Percentiles rank a stretch among this genome's conserved stretches.
Evolutionary conservation across 2,113 vertebrate species (phyloP).

Genomic region (Dicentrarchus labrax): DNA sequence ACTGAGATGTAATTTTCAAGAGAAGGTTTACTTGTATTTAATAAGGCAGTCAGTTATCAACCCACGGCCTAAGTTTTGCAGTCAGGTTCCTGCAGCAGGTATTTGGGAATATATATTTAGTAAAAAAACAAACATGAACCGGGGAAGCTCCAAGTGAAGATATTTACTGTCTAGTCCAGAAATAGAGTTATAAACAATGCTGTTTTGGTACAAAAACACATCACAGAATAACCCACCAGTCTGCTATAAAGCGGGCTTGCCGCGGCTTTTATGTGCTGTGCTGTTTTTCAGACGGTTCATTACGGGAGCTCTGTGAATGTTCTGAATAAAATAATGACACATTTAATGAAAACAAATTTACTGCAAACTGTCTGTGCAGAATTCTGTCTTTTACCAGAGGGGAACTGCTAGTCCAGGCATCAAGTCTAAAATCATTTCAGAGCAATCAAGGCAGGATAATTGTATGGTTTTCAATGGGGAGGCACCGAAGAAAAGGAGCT

Average conservation of each 20-base stretch:
- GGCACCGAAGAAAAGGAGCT: not conserved
- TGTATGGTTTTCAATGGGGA: not conserved
- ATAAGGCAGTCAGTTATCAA: not conserved
- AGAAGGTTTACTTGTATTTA: not conserved
- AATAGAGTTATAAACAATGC: constrained; percentile 39
- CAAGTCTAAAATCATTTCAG: not conserved
- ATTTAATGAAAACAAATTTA: constrained; percentile 57
- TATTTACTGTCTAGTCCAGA: constrained; percentile 31
- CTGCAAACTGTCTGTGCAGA: constrained; percentile 26
- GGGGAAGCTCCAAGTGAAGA: not conserved
- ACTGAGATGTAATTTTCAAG: not conserved
- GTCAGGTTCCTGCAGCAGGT: not conserved
- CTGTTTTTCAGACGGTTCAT: constrained; percentile 49
- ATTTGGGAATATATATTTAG: constrained; percentile 14
- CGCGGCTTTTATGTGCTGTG: constrained; percentile 57
- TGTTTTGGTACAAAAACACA: constrained; percentile 32
- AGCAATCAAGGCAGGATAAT: not conserved
- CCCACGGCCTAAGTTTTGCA: not conserved
- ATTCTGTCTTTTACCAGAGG: constrained; percentile 26
- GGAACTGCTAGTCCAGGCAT: constrained; percentile 5
- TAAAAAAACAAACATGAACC: constrained; percentile 19
- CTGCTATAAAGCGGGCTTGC: constrained; percentile 15
- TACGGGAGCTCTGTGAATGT: constrained; percentile 33
- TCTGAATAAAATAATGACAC: constrained; percentile 51
- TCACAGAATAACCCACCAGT: constrained; percentile 27